Conservation (phyloP, 2,888 invertebrate genomes). For the Synergus itoensis region DNA sequence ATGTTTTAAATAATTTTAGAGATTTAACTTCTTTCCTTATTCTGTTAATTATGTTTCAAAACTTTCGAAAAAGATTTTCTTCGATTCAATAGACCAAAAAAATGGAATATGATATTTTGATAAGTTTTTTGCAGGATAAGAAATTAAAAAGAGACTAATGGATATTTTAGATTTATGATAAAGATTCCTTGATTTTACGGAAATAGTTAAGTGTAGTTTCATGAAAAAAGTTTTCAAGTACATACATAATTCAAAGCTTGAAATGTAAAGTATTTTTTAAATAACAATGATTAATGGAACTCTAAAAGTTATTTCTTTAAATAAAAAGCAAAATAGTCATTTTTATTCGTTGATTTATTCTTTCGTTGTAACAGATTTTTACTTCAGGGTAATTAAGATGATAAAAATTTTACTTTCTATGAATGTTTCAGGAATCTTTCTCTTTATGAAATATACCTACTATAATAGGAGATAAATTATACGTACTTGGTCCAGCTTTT, state of each 20-base stretch:
- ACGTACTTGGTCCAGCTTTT: slow-evolving; percentile 9
- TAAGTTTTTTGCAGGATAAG: background rate
- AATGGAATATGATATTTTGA: background rate
- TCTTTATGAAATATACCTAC: background rate
- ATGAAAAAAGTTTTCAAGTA: background rate
- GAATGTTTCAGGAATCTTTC: background rate
- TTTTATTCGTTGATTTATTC: slow-evolving; percentile 16
- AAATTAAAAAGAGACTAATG: background rate
- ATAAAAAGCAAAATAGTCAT: background rate
- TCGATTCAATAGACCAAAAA: background rate
- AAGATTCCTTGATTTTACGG: too few species aligned
- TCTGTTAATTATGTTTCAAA: background rate
- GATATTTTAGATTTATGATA: background rate
- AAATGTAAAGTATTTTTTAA: background rate
- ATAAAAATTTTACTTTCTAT: background rate
- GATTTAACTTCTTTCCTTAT: background rate
- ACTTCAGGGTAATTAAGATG: background rate
- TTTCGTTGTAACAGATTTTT: slow-evolving; percentile 9
- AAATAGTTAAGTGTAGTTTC: too few species aligned
- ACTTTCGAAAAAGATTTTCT: background rate
- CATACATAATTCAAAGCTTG: too few species aligned
- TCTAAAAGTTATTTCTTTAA: background rate
- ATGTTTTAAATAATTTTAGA: background rate
- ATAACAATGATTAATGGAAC: background rate
- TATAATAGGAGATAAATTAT: background rate